phyloP scores from a whole-genome alignment of 2,113 vertebrate species.

The Bubo scandiacus region DNA sequence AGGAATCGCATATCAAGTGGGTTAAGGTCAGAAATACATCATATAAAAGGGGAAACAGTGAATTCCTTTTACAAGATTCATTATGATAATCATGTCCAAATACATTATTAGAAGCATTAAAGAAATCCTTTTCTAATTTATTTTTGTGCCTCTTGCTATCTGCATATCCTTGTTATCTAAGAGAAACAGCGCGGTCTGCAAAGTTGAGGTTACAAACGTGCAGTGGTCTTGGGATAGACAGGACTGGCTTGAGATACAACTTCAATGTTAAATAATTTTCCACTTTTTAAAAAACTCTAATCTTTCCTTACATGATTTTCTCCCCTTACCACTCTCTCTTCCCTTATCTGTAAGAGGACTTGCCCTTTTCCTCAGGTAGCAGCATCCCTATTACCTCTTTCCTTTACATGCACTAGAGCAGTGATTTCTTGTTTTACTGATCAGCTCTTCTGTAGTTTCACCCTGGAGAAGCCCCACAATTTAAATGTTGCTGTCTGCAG shows the following conservation, averaged over 20 bases:
- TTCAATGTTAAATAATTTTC: constrained; percentile 53
- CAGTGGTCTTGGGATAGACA: constrained; percentile 16
- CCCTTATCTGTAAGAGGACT: constrained; percentile 49
- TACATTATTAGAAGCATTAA: constrained; percentile 55
- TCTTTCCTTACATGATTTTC: constrained; percentile 35
- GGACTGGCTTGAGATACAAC: constrained; percentile 19
- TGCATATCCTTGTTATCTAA: constrained; percentile 61
- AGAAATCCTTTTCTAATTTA: constrained; percentile 67
- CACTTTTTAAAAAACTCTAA: constrained; percentile 2
- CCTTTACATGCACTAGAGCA: neutral
- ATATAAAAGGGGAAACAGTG: constrained; percentile 23
- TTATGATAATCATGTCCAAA: constrained; percentile 66
- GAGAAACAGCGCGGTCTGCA: constrained; percentile 45
- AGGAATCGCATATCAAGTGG: constrained; percentile 33
- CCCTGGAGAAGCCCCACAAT: constrained; percentile 15
- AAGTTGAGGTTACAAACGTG: constrained; percentile 47
- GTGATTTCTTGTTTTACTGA: constrained; percentile 41
- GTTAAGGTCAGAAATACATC: constrained; percentile 56
- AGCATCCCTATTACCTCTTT: constrained; percentile 46
- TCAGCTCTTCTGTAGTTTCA: neutral
- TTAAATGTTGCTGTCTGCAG: constrained; percentile 23
- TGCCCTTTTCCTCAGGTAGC: constrained; percentile 52
- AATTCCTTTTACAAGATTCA: constrained; percentile 66
- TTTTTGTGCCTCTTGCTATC: constrained; percentile 51
- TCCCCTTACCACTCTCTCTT: constrained; percentile 17